These are phyloP conservation scores for Crotophaga sulcirostris DNA, from an alignment of 2,113 vertebrate genomes.

Conservation along the genomic window DNA sequence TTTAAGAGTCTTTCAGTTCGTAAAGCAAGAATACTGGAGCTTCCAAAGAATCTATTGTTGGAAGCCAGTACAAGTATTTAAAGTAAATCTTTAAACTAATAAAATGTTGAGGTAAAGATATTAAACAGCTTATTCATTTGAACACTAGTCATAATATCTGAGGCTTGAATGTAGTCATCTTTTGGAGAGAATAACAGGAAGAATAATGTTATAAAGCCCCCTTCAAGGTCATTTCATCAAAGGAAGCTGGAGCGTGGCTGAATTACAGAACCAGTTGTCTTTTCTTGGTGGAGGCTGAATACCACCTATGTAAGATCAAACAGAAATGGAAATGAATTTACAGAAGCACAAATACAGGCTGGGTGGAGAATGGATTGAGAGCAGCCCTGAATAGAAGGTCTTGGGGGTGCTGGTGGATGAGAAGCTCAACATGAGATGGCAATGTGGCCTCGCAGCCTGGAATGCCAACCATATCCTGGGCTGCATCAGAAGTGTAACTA, in stretches of 20 bases:
- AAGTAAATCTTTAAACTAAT: background rate
- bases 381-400: too few relatives aligned
- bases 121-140: background rate
- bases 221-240: background rate
- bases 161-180: background rate
- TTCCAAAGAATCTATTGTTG: background rate
- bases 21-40: background rate
- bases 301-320: background rate
- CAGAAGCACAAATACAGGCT: background rate
- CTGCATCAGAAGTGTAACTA: too few relatives aligned
- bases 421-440: too few relatives aligned
- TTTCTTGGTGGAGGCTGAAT: background rate
- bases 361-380: too few relatives aligned
- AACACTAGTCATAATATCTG: background rate
- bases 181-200: background rate
- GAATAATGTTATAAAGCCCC: background rate
- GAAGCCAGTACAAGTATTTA: background rate
- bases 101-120: background rate
- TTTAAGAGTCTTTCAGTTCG: background rate
- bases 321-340: background rate
- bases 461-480: too few relatives aligned
- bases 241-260: background rate
- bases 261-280: background rate
- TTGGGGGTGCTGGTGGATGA: too few relatives aligned
- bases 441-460: too few relatives aligned